Percentiles rank a stretch among this genome's conserved stretches.
These are phyloP conservation scores for Drosophila rufa DNA, from an alignment of 1,140 invertebrate species.

Conservation along the genomic window DNA sequence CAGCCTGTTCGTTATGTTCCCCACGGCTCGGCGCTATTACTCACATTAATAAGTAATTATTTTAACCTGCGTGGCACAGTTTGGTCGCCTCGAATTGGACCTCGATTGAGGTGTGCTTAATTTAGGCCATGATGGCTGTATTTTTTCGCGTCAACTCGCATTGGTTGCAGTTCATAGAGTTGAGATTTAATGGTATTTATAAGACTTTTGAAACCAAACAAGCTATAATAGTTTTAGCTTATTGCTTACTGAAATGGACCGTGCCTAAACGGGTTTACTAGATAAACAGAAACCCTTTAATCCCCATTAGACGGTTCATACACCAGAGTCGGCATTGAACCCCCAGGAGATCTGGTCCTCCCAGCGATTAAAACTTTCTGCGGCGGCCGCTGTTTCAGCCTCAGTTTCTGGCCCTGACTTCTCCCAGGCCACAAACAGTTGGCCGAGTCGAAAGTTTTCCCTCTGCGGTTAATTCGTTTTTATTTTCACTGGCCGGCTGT, in stretches of 20 bases:
- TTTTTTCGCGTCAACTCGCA: constrained; percentile 10
- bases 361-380: constrained; percentile 49
- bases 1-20: constrained; percentile 23
- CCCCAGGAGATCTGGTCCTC: constrained; percentile 7
- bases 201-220: too few relatives aligned
- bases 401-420: constrained; percentile 21
- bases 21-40: constrained; percentile 32
- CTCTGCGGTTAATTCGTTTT: constrained; percentile 50
- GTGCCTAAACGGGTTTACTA: constrained; percentile 5
- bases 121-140: neutral
- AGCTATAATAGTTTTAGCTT: too few relatives aligned
- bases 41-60: constrained; percentile 52
- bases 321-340: constrained; percentile 1
- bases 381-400: constrained; percentile 16
- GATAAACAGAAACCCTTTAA: constrained; percentile 37
- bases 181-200: too few relatives aligned
- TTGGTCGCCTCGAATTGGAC: constrained; percentile 8
- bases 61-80: constrained; percentile 18
- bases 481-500: constrained; percentile 10
- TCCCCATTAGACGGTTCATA: constrained; percentile 26
- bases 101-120: constrained; percentile 16
- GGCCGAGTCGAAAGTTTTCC: constrained; percentile 35
- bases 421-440: constrained; percentile 27
- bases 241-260: neutral
- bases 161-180: neutral